Evolutionary conservation across 2,888 invertebrate species (phyloP).

Genomic region (Pyrrhia umbra): DNA sequence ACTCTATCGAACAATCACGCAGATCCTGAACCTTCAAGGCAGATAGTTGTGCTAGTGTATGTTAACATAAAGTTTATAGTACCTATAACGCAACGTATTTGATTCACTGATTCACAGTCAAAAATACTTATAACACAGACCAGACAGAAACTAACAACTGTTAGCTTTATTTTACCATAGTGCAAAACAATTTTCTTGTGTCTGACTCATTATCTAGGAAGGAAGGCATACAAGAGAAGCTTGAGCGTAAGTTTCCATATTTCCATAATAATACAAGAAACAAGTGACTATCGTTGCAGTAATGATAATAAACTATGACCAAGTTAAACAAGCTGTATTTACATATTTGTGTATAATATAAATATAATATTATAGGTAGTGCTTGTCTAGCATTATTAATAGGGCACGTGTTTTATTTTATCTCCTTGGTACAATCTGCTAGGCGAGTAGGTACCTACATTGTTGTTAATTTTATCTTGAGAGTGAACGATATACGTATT

Average conservation of each 20-base stretch:
- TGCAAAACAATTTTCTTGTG: constrained; percentile 8
- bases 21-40: too few species aligned
- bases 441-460: constrained; percentile 7
- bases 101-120: background rate
- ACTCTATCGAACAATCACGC: too few species aligned
- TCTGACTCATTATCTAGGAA: constrained; percentile 27
- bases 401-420: constrained; percentile 31
- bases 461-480: constrained; percentile 35
- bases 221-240: constrained; percentile 7
- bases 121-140: background rate
- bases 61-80: too few species aligned
- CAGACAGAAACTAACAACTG: background rate
- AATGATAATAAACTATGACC: constrained; percentile 16
- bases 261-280: constrained; percentile 26
- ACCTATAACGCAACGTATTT: too few species aligned
- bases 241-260: constrained; percentile 2
- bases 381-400: background rate
- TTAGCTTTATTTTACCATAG: constrained; percentile 1
- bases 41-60: too few species aligned
- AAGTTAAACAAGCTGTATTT: constrained; percentile 12
- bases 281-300: background rate
- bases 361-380: background rate
- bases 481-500: constrained; percentile 22
- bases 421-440: constrained; percentile 19
- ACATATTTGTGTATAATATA: constrained; percentile 5